These are phyloP conservation scores for Pachydiplax longipennis DNA, from an alignment of 2,888 invertebrate species.

Conservation along the genomic window DNA sequence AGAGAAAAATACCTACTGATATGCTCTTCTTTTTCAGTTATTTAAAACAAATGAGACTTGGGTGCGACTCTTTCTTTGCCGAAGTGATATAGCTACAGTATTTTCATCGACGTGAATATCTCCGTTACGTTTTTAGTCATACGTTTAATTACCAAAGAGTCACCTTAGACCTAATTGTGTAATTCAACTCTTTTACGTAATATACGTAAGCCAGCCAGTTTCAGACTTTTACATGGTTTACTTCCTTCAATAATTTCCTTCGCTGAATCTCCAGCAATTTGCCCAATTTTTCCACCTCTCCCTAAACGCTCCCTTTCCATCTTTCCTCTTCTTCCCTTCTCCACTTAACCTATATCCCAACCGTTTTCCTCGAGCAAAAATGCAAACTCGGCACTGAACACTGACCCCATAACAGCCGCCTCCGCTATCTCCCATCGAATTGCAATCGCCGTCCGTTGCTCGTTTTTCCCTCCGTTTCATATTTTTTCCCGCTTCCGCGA, in stretches of 20 bases:
- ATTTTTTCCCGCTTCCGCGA: background rate
- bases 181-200: too few species aligned
- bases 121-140: too few species aligned
- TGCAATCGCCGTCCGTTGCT: background rate
- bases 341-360: background rate
- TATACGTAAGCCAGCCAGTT: too few species aligned
- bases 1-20: too few species aligned
- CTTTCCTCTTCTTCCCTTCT: background rate
- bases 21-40: too few species aligned
- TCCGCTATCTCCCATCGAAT: background rate
- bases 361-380: background rate
- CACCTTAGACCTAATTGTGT: too few species aligned
- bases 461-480: background rate
- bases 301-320: background rate
- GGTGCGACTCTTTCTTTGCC: too few species aligned
- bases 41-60: too few species aligned
- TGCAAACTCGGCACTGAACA: background rate
- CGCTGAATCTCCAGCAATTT: background rate
- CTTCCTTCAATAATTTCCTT: too few species aligned
- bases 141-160: fast-evolving
- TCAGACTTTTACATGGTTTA: too few species aligned
- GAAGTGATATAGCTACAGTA: too few species aligned
- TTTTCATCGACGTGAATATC: too few species aligned
- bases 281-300: background rate
- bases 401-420: background rate